These are phyloP conservation scores for Amphipyra berbera DNA, from an alignment of 2,888 invertebrate species.

Conservation along the genomic window DNA sequence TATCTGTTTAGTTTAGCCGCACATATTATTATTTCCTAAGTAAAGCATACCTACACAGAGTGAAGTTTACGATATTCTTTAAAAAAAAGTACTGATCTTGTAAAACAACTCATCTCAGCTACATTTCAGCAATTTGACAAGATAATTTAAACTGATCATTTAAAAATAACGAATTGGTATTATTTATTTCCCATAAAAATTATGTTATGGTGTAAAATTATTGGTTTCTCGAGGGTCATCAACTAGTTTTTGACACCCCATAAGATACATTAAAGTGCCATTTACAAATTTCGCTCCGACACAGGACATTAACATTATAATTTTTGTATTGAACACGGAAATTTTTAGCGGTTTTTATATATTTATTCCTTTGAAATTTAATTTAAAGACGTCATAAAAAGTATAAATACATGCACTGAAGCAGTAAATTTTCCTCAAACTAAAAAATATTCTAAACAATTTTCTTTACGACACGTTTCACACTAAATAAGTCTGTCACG, in stretches of 20 bases:
- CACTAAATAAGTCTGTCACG: slow-evolving; percentile 73
- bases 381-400: slow-evolving; percentile 53
- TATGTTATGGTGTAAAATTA: slow-evolving; percentile 11
- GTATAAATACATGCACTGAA: slow-evolving; percentile 54
- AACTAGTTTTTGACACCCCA: slow-evolving; percentile 19
- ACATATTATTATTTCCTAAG: slow-evolving; percentile 10
- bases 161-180: slow-evolving; percentile 8
- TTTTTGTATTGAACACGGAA: slow-evolving; percentile 30
- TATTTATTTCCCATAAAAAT: slow-evolving; percentile 23
- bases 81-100: too few species aligned
- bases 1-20: slow-evolving; percentile 22
- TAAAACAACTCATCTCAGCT: not conserved
- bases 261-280: slow-evolving; percentile 31
- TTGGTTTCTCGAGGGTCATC: slow-evolving; percentile 9
- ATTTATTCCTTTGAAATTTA: slow-evolving; percentile 48
- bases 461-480: slow-evolving; percentile 63
- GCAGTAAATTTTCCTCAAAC: slow-evolving; percentile 53
- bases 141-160: not conserved
- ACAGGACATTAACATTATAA: slow-evolving; percentile 35
- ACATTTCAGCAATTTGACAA: too few species aligned
- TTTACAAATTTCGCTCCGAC: slow-evolving; percentile 33
- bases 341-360: slow-evolving; percentile 42
- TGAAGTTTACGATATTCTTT: too few species aligned
- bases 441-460: slow-evolving; percentile 63
- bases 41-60: too few species aligned